phyloP scores from a whole-genome alignment of 1,140 invertebrate species.

The Drosophila arizonae region DNA sequence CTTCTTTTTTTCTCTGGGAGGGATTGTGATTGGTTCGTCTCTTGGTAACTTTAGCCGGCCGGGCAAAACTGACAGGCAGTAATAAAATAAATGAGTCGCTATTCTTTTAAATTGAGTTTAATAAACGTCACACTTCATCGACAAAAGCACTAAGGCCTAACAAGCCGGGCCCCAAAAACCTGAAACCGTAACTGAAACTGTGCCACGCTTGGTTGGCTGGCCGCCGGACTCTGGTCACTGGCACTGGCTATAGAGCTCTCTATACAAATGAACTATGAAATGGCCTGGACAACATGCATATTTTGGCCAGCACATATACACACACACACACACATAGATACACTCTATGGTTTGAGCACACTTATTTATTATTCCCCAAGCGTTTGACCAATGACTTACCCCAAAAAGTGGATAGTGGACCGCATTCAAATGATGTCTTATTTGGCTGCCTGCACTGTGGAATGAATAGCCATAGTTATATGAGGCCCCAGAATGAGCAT shows the following conservation, averaged over 20 bases:
- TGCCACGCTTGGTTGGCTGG: slow-evolving; percentile 61
- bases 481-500: slow-evolving; percentile 4
- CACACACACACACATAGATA: slow-evolving; percentile 20
- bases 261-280: slow-evolving; percentile 79
- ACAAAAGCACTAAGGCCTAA: slow-evolving; percentile 66
- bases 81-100: slow-evolving; percentile 81
- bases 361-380: slow-evolving; percentile 80
- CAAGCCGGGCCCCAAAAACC: slow-evolving; percentile 33
- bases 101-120: slow-evolving; percentile 82
- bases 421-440: slow-evolving; percentile 79
- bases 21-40: slow-evolving; percentile 36
- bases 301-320: slow-evolving; percentile 40
- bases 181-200: slow-evolving; percentile 47
- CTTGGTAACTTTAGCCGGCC: slow-evolving; percentile 67
- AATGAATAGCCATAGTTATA: slow-evolving; percentile 50
- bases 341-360: slow-evolving; percentile 29
- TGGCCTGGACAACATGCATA: slow-evolving; percentile 72
- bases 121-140: slow-evolving; percentile 81
- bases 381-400: slow-evolving; percentile 76
- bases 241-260: slow-evolving; percentile 14
- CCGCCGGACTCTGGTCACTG: slow-evolving; percentile 4
- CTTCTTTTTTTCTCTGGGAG: slow-evolving; percentile 17
- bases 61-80: slow-evolving; percentile 63
- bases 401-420: slow-evolving; percentile 50
- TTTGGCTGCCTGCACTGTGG: slow-evolving; percentile 73